Evolutionary conservation across 2,113 vertebrate species (phyloP).

Genomic region (Aepyceros melampus): DNA sequence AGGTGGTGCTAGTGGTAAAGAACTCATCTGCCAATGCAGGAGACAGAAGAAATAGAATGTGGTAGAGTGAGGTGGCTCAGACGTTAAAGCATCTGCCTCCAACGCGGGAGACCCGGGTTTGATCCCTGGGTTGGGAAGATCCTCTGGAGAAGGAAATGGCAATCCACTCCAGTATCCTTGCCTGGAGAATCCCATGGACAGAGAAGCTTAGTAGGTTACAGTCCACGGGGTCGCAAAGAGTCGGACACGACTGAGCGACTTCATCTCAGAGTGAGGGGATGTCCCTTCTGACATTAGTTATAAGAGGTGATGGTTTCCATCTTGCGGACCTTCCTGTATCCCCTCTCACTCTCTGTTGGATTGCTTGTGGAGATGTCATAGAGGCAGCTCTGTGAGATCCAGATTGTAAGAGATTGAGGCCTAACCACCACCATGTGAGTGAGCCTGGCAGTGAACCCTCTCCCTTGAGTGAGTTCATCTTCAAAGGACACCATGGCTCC

Average conservation of each 20-base stretch:
- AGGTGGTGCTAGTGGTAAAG: not conserved
- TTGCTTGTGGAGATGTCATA: not conserved
- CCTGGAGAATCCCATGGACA: too few relatives aligned
- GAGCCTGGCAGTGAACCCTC: rapidly evolving
- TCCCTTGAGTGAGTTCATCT: not conserved
- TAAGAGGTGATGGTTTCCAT: not conserved
- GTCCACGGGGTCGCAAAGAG: too few relatives aligned
- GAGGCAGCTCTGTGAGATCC: not conserved
- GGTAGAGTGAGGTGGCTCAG: not conserved
- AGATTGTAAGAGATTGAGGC: not conserved
- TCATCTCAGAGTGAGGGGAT: not conserved
- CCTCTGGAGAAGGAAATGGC: too few relatives aligned
- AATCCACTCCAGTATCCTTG: too few relatives aligned
- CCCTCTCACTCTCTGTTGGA: not conserved
- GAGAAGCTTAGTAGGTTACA: too few relatives aligned
- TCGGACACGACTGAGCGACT: too few relatives aligned
- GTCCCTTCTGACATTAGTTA: too few relatives aligned
- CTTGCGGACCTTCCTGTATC: not conserved
- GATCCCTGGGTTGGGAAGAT: too few relatives aligned
- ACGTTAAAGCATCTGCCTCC: too few relatives aligned
- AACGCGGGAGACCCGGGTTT: too few relatives aligned
- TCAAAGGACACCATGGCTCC: not conserved
- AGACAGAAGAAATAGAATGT: not conserved
- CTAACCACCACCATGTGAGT: not conserved
- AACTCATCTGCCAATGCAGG: not conserved